phyloP scores from a whole-genome alignment of 2,888 invertebrate species.

The Protonemura montana region DNA sequence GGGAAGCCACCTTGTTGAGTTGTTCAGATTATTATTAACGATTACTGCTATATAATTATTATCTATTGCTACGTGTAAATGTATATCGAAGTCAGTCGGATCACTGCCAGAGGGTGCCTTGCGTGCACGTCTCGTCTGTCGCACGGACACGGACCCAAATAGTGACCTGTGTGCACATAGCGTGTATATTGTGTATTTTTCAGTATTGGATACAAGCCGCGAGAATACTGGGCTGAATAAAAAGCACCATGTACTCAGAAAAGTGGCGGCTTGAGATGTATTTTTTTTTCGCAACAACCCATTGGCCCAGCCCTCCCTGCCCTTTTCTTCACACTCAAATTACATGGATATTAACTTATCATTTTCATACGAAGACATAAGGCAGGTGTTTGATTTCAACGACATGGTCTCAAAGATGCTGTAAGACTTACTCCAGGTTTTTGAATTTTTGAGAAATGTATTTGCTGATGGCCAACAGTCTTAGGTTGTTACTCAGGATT shows the following conservation, averaged over 20 bases:
- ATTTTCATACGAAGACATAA: constrained; percentile 19
- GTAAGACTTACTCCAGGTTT: background rate
- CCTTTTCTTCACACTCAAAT: background rate
- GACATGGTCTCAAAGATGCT: background rate
- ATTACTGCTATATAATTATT: background rate
- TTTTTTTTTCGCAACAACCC: background rate
- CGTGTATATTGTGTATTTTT: constrained; percentile 44
- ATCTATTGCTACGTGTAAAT: constrained; percentile 2
- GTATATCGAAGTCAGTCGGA: background rate
- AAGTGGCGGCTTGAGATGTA: background rate
- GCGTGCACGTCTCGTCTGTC: background rate
- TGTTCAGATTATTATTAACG: constrained; percentile 37
- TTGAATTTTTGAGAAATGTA: background rate
- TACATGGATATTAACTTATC: constrained; percentile 38
- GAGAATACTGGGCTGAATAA: background rate
- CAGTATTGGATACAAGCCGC: constrained; percentile 44
- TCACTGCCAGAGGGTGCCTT: constrained; percentile 44
- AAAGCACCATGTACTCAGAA: background rate
- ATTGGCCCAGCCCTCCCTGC: background rate
- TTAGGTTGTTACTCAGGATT: constrained; percentile 16
- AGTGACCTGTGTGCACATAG: background rate
- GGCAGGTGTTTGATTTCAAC: background rate
- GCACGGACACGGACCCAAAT: background rate
- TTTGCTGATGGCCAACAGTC: background rate
- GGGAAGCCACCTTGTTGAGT: constrained; percentile 23